These are phyloP conservation scores for Calcarius ornatus DNA, from an alignment of 2,113 vertebrate species.

Conservation along the genomic window DNA sequence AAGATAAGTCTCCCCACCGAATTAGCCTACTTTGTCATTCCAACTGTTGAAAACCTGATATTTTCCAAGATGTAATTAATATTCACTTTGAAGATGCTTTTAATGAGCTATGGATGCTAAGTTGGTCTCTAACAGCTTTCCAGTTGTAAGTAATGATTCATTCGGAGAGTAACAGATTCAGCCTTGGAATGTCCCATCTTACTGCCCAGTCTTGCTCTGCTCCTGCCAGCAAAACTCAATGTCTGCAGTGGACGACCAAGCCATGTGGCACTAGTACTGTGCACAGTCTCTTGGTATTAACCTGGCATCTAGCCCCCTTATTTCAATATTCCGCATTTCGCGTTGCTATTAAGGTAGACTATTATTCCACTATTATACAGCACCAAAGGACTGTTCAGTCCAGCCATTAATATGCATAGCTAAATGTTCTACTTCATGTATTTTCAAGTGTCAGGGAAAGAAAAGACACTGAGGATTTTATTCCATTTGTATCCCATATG, in stretches of 20 bases:
- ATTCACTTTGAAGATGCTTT: slow-evolving; percentile 59
- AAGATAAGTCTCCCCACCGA: slow-evolving; percentile 52
- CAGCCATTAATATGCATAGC: neutral
- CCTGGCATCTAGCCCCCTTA: slow-evolving; percentile 43
- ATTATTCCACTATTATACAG: neutral
- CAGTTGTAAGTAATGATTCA: slow-evolving; percentile 58
- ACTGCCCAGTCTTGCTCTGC: slow-evolving; percentile 27
- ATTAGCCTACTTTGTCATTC: slow-evolving; percentile 65
- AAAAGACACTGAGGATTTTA: neutral
- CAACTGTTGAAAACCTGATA: slow-evolving; percentile 64
- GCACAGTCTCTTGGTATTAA: slow-evolving; percentile 45
- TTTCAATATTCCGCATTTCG: slow-evolving; percentile 41
- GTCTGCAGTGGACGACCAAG: slow-evolving; percentile 33
- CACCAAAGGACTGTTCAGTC: neutral
- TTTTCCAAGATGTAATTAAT: slow-evolving; percentile 70
- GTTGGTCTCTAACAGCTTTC: slow-evolving; percentile 53
- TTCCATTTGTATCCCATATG: slow-evolving; percentile 3
- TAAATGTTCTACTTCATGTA: neutral
- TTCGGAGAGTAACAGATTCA: slow-evolving; percentile 49
- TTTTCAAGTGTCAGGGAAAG: neutral
- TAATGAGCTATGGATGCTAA: slow-evolving; percentile 63
- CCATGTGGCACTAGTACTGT: slow-evolving; percentile 46
- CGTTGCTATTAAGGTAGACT: slow-evolving; percentile 29
- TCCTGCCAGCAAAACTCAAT: slow-evolving; percentile 56
- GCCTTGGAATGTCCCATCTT: slow-evolving; percentile 38